phyloP scores from a whole-genome alignment of 2,888 invertebrate genomes.

The Cheilosia grossa region DNA sequence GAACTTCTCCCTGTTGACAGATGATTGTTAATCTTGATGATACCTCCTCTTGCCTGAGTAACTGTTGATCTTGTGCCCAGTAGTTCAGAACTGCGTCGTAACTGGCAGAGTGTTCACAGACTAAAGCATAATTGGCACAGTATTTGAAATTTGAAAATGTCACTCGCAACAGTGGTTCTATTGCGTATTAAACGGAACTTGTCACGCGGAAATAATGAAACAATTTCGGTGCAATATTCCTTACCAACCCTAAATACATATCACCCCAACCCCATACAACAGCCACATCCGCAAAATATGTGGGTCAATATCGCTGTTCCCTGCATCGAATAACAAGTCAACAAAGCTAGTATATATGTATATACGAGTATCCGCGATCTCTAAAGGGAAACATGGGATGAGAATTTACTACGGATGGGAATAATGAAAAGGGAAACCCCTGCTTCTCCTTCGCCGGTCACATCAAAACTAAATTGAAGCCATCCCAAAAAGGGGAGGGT shows the following conservation, averaged over 20 bases:
- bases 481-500: slow-evolving; percentile 41
- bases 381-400: slow-evolving; percentile 15
- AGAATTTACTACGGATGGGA: slow-evolving; percentile 44
- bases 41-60: too few species aligned
- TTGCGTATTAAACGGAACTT: slow-evolving; percentile 14
- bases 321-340: slow-evolving; percentile 21
- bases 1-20: too few species aligned
- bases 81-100: too few species aligned
- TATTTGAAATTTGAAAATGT: slow-evolving; percentile 9
- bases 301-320: slow-evolving; percentile 54
- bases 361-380: slow-evolving; percentile 3
- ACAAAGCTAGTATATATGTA: neutral
- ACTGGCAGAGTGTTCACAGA: neutral
- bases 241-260: neutral
- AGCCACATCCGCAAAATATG: slow-evolving; percentile 22
- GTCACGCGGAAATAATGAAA: neutral
- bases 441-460: slow-evolving; percentile 16
- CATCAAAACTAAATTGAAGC: slow-evolving; percentile 65
- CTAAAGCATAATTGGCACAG: neutral
- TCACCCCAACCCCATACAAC: neutral
- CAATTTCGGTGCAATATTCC: neutral
- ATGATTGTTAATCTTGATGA: too few species aligned
- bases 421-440: slow-evolving; percentile 58
- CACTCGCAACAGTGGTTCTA: neutral
- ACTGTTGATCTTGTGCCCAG: too few species aligned